A percentile compares a stretch with the other conserved stretches of the same genome.
phyloP scores from a whole-genome alignment of 2,888 invertebrate genomes.

The Hemistola chrysoprasaria region DNA sequence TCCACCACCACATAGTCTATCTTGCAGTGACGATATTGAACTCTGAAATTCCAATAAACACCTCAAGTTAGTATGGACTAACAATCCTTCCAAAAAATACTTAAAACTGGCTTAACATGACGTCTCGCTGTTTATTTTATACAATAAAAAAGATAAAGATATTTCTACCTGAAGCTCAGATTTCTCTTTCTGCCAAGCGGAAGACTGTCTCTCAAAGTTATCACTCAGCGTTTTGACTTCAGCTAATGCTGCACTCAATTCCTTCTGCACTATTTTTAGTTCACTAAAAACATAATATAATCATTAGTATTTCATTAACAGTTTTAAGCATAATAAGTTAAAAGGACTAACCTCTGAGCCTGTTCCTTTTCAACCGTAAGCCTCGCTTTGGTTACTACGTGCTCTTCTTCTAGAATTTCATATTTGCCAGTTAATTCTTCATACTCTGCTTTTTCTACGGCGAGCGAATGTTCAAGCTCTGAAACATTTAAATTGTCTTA shows the following conservation, averaged over 20 bases:
- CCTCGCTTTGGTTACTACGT: slow-evolving; percentile 91
- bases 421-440: slow-evolving; percentile 91
- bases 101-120: no score
- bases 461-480: slow-evolving; percentile 86
- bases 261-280: slow-evolving; percentile 82
- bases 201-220: slow-evolving; percentile 84
- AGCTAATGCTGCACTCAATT: slow-evolving; percentile 81
- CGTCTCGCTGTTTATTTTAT: no score
- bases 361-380: slow-evolving; percentile 91
- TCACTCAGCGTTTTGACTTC: slow-evolving; percentile 86
- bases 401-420: slow-evolving; percentile 92
- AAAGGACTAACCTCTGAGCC: slow-evolving; percentile 88
- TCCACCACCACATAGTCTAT: slow-evolving; percentile 76
- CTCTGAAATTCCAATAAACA: slow-evolving; percentile 39
- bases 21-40: slow-evolving; percentile 71
- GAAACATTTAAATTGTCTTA: slow-evolving; percentile 38
- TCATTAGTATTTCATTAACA: no score
- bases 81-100: no score
- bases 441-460: slow-evolving; percentile 87
- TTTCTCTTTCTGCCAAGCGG: slow-evolving; percentile 89
- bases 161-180: slow-evolving; percentile 86
- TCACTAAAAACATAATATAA: slow-evolving; percentile 70
- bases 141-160: no score
- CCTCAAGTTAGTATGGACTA: no score
- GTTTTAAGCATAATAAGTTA: no score